phyloP scores from a whole-genome alignment of 1,140 invertebrate species.

The Ctenoplectra terminalis region DNA sequence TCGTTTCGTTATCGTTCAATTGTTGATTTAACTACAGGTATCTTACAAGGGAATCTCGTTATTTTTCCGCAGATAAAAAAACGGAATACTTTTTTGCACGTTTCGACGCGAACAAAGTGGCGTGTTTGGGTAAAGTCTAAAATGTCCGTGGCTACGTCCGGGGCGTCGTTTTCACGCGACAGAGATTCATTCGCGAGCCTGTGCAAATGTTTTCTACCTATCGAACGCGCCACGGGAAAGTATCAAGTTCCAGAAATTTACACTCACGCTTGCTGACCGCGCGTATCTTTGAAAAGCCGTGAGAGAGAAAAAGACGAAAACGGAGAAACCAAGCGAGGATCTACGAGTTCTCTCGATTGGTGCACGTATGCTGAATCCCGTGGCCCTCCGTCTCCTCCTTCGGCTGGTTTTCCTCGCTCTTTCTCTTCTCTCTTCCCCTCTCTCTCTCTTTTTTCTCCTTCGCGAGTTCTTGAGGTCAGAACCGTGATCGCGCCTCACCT shows the following conservation, averaged over 20 bases:
- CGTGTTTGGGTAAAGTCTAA: neutral
- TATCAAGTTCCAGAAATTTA: slow-evolving; percentile 45
- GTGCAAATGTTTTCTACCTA: slow-evolving; percentile 31
- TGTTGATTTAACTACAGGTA: too few species aligned
- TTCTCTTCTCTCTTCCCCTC: neutral
- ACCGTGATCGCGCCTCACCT: slow-evolving; percentile 66
- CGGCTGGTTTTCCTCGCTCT: slow-evolving; percentile 33
- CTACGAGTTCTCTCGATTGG: neutral
- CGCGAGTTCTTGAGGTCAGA: slow-evolving; percentile 68
- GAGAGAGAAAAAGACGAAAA: slow-evolving; percentile 9
- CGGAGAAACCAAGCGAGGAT: slow-evolving; percentile 6
- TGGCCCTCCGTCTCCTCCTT: slow-evolving; percentile 29
- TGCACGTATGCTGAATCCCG: slow-evolving; percentile 44
- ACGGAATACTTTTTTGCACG: neutral
- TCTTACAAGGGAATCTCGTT: neutral
- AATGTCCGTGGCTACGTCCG: too few species aligned
- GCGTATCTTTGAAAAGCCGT: neutral
- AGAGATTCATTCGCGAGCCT: slow-evolving; percentile 23
- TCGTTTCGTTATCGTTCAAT: too few species aligned
- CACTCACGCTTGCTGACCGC: neutral
- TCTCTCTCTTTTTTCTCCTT: slow-evolving; percentile 20
- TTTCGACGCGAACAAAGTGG: neutral
- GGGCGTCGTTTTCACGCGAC: neutral
- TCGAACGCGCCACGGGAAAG: slow-evolving; percentile 18
- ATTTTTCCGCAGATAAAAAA: neutral